Evolutionary conservation across 2,888 invertebrate species (phyloP).

Genomic region (Quadriops clusia): DNA sequence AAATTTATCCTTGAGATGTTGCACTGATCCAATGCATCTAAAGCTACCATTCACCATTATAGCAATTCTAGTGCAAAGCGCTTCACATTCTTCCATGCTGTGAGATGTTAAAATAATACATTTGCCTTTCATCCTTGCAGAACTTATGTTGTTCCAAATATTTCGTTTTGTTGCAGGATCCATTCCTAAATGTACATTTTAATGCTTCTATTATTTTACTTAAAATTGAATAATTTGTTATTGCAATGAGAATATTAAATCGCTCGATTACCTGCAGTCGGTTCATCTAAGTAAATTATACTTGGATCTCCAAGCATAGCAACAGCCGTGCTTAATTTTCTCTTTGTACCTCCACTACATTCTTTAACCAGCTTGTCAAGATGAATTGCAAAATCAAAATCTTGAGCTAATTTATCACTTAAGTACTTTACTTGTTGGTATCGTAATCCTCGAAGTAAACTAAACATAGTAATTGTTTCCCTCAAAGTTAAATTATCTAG

Average conservation of each 20-base stretch:
- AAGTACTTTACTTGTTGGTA: constrained; percentile 24
- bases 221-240: no score
- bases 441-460: constrained; percentile 38
- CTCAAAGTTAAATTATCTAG: constrained; percentile 43
- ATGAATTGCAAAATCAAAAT: constrained; percentile 36
- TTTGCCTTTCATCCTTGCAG: constrained; percentile 55
- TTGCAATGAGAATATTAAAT: no score
- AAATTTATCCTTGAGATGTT: constrained; percentile 71
- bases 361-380: constrained; percentile 35
- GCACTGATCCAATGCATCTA: constrained; percentile 67
- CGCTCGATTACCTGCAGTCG: no score
- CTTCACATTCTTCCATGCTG: constrained; percentile 82
- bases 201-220: no score
- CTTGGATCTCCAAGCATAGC: constrained; percentile 44
- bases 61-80: constrained; percentile 65
- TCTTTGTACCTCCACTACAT: constrained; percentile 44
- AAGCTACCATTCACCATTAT: constrained; percentile 78
- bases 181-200: no score
- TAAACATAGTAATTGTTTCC: constrained; percentile 41
- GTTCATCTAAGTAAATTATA: constrained; percentile 41
- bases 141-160: constrained; percentile 64
- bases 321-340: constrained; percentile 44
- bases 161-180: constrained; percentile 70
- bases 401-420: constrained; percentile 30
- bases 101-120: constrained; percentile 74